phyloP scores from a whole-genome alignment of 1,140 invertebrate species.

The Bombus difficillimus region DNA sequence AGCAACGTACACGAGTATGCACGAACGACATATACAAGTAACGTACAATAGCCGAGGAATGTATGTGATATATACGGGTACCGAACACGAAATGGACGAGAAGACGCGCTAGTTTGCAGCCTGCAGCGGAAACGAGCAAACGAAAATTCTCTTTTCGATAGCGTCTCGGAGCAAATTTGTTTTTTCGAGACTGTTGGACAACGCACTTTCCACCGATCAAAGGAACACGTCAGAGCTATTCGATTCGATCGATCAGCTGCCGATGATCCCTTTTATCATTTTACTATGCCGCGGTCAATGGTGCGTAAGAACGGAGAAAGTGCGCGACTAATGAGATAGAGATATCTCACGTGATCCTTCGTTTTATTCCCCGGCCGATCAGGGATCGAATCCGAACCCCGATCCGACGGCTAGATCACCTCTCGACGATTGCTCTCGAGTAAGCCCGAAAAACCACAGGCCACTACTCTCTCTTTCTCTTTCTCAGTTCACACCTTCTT shows the following conservation, averaged over 20 bases:
- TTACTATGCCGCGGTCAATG: not conserved
- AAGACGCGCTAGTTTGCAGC: slow-evolving; percentile 9
- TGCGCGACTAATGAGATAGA: slow-evolving; percentile 35
- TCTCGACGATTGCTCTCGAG: not conserved
- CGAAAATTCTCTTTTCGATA: not conserved
- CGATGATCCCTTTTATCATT: not conserved
- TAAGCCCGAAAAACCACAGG: not conserved
- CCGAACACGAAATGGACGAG: not conserved
- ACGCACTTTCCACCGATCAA: slow-evolving; percentile 11
- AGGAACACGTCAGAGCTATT: too few species aligned
- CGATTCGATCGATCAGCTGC: not conserved
- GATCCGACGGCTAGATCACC: not conserved
- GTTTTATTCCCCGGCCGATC: slow-evolving; percentile 3
- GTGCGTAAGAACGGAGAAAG: slow-evolving; percentile 44
- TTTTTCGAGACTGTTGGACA: too few species aligned
- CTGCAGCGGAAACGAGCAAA: slow-evolving; percentile 25
- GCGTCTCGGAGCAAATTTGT: not conserved
- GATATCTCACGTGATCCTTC: slow-evolving; percentile 42
- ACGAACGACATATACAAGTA: too few species aligned
- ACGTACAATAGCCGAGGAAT: too few species aligned
- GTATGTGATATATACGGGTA: too few species aligned
- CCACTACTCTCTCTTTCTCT: not conserved
- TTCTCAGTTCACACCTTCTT: not conserved
- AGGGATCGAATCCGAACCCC: not conserved
- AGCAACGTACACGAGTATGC: too few species aligned